Evolutionary conservation across 2,113 vertebrate genomes (phyloP).

Genomic region (Carassius auratus): DNA sequence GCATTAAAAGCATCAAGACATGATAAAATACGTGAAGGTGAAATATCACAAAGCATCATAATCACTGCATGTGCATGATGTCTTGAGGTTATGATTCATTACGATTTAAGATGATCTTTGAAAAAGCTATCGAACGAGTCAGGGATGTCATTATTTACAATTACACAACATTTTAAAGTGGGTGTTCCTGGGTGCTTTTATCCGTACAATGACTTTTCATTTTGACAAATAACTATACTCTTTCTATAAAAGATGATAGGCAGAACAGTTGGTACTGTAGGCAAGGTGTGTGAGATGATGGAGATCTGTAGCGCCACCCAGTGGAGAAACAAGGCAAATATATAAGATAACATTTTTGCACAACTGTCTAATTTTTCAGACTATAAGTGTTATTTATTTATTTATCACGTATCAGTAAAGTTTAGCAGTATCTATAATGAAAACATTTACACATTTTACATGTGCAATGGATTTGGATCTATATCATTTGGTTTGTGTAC

Average conservation of each 20-base stretch:
- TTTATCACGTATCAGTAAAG: too few species aligned
- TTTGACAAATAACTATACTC: not conserved
- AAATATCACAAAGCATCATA: not conserved
- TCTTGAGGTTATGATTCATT: not conserved
- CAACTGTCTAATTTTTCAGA: too few species aligned
- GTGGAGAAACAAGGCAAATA: not conserved
- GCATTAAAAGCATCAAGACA: not conserved
- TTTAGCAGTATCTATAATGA: too few species aligned
- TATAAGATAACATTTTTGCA: too few species aligned
- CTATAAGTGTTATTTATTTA: too few species aligned
- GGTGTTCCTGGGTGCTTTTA: not conserved
- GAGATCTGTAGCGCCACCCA: conserved; percentile 14
- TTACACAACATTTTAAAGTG: not conserved
- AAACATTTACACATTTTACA: too few species aligned
- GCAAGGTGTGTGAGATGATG: not conserved
- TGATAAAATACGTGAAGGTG: not conserved
- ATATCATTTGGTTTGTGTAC: too few species aligned
- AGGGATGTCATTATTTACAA: not conserved
- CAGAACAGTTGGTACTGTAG: too few species aligned
- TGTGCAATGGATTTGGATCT: too few species aligned
- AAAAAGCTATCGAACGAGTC: not conserved
- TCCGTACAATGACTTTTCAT: not conserved
- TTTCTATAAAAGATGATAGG: too few species aligned
- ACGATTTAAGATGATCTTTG: not conserved
- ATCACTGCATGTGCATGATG: not conserved